phyloP scores from a whole-genome alignment of 2,888 invertebrate genomes.

The Gari tellinella region DNA sequence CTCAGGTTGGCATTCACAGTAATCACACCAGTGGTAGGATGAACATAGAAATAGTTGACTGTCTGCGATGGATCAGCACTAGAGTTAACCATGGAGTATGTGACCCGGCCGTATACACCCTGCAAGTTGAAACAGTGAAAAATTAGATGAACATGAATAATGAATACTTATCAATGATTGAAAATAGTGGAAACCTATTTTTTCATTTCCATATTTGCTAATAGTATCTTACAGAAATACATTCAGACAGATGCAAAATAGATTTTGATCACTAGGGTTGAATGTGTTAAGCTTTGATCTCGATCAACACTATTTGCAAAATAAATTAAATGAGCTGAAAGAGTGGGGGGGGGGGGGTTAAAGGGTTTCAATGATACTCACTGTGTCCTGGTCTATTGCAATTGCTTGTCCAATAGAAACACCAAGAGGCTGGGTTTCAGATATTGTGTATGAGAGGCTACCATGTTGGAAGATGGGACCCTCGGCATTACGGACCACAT shows the following conservation, averaged over 20 bases:
- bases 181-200: too few species aligned
- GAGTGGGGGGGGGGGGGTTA: too few species aligned
- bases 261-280: too few species aligned
- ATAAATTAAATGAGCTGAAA: too few species aligned
- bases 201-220: too few species aligned
- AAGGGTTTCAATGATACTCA: conserved; percentile 6
- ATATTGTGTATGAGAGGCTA: conserved; percentile 22
- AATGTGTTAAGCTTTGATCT: too few species aligned
- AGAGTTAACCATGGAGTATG: conserved; percentile 59
- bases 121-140: too few species aligned
- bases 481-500: conserved; percentile 67
- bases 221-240: too few species aligned
- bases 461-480: conserved; percentile 66
- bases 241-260: too few species aligned
- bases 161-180: too few species aligned
- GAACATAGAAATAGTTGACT: conserved; percentile 92
- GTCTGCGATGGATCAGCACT: conserved; percentile 88
- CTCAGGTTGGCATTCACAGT: conserved; percentile 64
- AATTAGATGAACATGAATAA: too few species aligned
- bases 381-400: background rate
- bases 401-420: background rate
- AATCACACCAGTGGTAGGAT: conserved; percentile 90
- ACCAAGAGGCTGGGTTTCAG: background rate
- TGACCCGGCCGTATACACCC: conserved; percentile 73
- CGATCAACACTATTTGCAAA: too few species aligned